Evolutionary conservation across 35 echinoderm and acorn worm species (phyloP).

Genomic region (Amphiura filiformis): DNA sequence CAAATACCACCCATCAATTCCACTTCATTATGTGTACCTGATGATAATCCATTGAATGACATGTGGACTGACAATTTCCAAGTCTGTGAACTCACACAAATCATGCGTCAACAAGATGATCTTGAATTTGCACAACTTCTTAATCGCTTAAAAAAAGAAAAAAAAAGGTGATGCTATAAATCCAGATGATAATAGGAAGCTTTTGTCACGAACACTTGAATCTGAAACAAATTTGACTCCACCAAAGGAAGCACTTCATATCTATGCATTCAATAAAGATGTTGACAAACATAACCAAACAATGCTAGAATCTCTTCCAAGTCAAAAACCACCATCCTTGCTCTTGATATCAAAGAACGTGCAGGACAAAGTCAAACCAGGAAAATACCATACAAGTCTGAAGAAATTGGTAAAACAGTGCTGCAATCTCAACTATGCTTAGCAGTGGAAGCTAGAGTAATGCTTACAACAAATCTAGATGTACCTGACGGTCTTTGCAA

Average conservation of each 20-base stretch:
- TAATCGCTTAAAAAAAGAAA: constrained; percentile 4
- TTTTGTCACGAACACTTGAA: background rate
- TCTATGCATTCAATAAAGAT: constrained; percentile 14
- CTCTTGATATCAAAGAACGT: background rate
- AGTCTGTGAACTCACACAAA: constrained; percentile 36
- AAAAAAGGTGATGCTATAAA: background rate
- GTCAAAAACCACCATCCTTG: background rate
- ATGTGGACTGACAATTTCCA: constrained; percentile 38
- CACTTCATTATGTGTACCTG: background rate
- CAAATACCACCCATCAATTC: constrained; percentile 38
- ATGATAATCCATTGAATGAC: background rate
- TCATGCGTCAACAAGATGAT: constrained; percentile 27
- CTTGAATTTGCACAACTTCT: constrained; percentile 38
- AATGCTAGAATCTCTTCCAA: constrained; percentile 4
- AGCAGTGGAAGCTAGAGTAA: constrained; percentile 39
- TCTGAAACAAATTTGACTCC: background rate
- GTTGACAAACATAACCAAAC: background rate
- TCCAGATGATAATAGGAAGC: background rate
- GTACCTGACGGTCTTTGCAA: constrained; percentile 44
- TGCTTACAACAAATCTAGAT: constrained; percentile 64
- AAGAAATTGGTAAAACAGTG: background rate
- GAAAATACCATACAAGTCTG: background rate
- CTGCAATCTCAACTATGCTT: constrained; percentile 15
- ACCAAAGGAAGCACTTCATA: constrained; percentile 14
- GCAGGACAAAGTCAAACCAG: background rate